Evolutionary conservation across 2,113 vertebrate species (phyloP), one percentile per base, ranked within the genome.

Genomic region (Cyanoderma ruficeps): DNA sequence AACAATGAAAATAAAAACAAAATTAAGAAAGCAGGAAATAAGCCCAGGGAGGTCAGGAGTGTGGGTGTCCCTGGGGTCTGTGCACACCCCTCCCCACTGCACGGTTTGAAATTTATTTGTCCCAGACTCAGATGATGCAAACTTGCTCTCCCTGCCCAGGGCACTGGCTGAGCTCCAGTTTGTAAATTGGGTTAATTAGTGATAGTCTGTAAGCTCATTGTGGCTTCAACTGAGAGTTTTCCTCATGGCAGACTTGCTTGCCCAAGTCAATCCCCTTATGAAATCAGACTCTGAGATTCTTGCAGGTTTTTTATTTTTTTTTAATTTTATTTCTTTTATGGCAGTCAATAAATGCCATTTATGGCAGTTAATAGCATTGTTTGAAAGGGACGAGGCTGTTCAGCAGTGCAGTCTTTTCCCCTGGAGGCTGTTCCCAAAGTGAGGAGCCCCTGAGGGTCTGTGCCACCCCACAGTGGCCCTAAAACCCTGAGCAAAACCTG

Each of bases 101-200:
- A 16, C 7, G 75, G 52, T 68, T 75, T 37, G 68, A 49, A 87
- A 81, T 71, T 16, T 75, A 39, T 89, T 78, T 84, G 30, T 65
- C 64, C 25, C 85, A 60, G 75, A 35, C 57, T 49, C 18, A 15
- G 74, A 23, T 19, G 83, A 67, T 67, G 75, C 83, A 89, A 90
- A 57, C 42, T 81, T 81, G 50, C 39, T 94, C 67, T 46, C 59
- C n/a, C 72, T 50, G 77, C 89, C 76, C 77, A 50, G 72, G 69
- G 77, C 68, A 6, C 81, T 25, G 64, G 17, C 87, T 87, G 67
- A 61, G 90, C 90, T 83, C 78, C 94, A 71, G 28, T 94, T 64
- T 76, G 83, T 56, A 72, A 95, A 92, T 92, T 75, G 80, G 65
- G 89, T 95, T 96, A 89, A 97, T 95, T 88, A 89, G 76, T 84